Conservation (phyloP, 2,888 invertebrate genomes). For the Rhimphoctona megacephalus region DNA sequence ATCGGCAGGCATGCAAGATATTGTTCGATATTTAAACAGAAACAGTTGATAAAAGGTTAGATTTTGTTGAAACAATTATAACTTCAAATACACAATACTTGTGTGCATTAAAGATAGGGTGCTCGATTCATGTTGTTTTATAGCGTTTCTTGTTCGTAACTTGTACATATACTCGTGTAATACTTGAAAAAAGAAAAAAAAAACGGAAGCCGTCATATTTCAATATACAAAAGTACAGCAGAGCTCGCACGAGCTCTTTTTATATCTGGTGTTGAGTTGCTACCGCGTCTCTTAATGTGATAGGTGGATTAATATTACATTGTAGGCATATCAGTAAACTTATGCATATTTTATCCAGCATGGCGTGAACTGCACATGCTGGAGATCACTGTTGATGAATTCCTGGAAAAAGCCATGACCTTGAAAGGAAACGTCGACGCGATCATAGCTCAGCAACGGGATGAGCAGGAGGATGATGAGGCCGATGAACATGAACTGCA, state of each 20-base stretch:
- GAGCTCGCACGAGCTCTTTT: too few species aligned
- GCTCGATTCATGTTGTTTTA: too few species aligned
- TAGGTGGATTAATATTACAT: too few species aligned
- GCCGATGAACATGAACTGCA: neutral
- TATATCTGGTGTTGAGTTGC: too few species aligned
- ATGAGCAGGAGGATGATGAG: neutral
- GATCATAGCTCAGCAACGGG: neutral
- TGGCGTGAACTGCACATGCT: constrained; percentile 11
- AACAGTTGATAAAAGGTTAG: constrained; percentile 32
- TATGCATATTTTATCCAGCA: constrained; percentile 6
- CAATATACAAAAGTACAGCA: too few species aligned
- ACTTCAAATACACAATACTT: neutral
- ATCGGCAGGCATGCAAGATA: constrained; percentile 44
- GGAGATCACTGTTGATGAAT: neutral
- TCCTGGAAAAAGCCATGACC: neutral
- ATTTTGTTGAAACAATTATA: neutral
- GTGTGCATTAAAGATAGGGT: too few species aligned
- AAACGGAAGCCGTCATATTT: too few species aligned
- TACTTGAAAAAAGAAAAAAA: too few species aligned
- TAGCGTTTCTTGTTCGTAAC: too few species aligned
- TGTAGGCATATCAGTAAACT: neutral
- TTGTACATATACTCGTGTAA: too few species aligned
- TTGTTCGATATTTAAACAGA: constrained; percentile 27
- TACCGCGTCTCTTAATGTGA: too few species aligned
- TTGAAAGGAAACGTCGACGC: neutral